phyloP scores from a whole-genome alignment of 2,888 invertebrate species.

The Pyrochroa serraticornis region DNA sequence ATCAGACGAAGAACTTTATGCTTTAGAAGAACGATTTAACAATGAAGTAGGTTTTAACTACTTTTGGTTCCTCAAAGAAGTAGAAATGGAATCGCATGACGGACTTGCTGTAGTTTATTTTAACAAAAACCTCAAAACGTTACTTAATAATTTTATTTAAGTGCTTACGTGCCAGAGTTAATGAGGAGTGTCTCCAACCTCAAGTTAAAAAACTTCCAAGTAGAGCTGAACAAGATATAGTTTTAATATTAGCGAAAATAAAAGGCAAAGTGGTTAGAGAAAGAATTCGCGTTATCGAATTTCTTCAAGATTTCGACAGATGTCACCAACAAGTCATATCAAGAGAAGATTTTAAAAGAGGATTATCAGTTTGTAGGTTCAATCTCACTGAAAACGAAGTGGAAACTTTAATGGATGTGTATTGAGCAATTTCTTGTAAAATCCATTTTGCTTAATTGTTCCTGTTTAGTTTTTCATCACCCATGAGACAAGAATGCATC shows the following conservation, averaged over 20 bases:
- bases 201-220: slow-evolving; percentile 47
- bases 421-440: slow-evolving; percentile 48
- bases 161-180: slow-evolving; percentile 12
- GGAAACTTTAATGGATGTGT: slow-evolving; percentile 75
- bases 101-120: background rate
- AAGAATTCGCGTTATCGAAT: slow-evolving; percentile 69
- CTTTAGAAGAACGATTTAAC: slow-evolving; percentile 72
- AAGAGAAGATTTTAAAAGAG: slow-evolving; percentile 73
- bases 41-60: slow-evolving; percentile 81
- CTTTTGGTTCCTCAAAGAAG: slow-evolving; percentile 70
- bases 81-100: slow-evolving; percentile 57
- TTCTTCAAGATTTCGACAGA: slow-evolving; percentile 70
- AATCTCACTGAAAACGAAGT: slow-evolving; percentile 71
- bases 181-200: slow-evolving; percentile 28
- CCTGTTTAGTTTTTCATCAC: slow-evolving; percentile 69
- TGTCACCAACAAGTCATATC: slow-evolving; percentile 68
- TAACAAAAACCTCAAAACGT: background rate
- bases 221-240: slow-evolving; percentile 66
- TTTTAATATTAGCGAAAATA: slow-evolving; percentile 74
- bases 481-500: slow-evolving; percentile 64
- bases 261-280: slow-evolving; percentile 75
- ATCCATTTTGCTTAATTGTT: slow-evolving; percentile 4
- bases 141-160: background rate
- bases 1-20: slow-evolving; percentile 69
- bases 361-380: slow-evolving; percentile 69